Conservation (phyloP, 2,888 invertebrate species). For the Parascotia fuliginaria region DNA sequence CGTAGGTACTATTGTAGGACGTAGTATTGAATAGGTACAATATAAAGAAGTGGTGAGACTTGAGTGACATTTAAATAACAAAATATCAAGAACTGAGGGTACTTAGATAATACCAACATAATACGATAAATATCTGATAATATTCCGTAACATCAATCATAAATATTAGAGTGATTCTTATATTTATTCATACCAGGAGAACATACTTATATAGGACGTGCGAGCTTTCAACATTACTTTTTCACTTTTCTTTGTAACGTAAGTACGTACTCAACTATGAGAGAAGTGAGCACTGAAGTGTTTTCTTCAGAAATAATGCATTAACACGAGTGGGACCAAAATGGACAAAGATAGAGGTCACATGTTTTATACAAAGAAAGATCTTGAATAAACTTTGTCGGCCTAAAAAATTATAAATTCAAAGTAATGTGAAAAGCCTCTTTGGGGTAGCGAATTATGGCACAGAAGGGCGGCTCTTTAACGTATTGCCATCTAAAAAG, state of each 20-base stretch:
- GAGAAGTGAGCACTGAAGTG: background rate
- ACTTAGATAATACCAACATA: too few relatives aligned
- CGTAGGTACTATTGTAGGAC: too few relatives aligned
- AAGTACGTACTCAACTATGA: background rate
- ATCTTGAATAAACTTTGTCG: background rate
- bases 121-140: too few relatives aligned
- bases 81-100: too few relatives aligned
- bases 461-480: too few relatives aligned
- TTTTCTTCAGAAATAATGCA: conserved; percentile 6
- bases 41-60: too few relatives aligned
- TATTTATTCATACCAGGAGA: background rate
- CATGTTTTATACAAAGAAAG: background rate
- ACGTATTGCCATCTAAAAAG: too few relatives aligned
- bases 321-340: background rate
- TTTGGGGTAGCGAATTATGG: too few relatives aligned
- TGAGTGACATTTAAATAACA: too few relatives aligned
- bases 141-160: too few relatives aligned
- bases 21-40: too few relatives aligned
- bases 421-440: background rate
- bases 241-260: background rate
- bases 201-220: background rate
- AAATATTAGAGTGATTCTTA: too few relatives aligned
- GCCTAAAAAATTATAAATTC: background rate
- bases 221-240: background rate
- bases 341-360: background rate